Conservation (phyloP, 30 jellyfish, hydroid and myxozoan species). For the Catostylus mosaicus region DNA sequence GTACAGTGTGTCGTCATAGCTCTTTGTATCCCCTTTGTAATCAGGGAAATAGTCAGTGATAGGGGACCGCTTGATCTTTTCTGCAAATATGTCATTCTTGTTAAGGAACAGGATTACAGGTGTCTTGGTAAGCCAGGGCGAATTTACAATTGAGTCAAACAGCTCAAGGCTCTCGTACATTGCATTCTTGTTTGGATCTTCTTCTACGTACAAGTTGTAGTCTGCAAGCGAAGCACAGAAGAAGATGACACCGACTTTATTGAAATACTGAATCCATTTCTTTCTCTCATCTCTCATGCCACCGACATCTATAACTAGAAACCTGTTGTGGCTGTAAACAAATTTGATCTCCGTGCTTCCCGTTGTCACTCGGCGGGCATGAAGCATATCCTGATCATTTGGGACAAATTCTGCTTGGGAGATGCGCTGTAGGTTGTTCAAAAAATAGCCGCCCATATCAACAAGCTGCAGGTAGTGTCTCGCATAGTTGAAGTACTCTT, state of each 20-base stretch:
- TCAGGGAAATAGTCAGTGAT: conserved; percentile 65
- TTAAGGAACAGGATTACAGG: conserved; percentile 62
- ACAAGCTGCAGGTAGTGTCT: conserved; percentile 58
- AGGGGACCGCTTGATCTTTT: conserved; percentile 63
- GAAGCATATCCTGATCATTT: conserved; percentile 64
- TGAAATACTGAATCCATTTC: conserved; percentile 68
- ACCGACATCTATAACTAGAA: conserved; percentile 63
- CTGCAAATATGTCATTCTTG: conserved; percentile 69
- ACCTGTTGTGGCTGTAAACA: conserved; percentile 54
- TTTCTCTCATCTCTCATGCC: conserved; percentile 70
- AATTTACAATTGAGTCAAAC: conserved; percentile 50
- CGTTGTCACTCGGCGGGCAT: conserved; percentile 63
- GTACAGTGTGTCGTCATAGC: conserved; percentile 57
- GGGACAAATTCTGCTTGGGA: conserved; percentile 65
- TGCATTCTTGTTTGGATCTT: conserved; percentile 65
- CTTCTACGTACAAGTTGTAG: conserved; percentile 59
- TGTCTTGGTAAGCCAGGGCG: conserved; percentile 64
- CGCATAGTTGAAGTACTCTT: conserved; percentile 65
- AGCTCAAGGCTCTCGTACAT: conserved; percentile 68
- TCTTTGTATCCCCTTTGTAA: conserved; percentile 63
- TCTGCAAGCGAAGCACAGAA: conserved; percentile 68
- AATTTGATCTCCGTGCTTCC: conserved; percentile 71
- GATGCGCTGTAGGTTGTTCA: conserved; percentile 63
- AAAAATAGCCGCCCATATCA: conserved; percentile 63
- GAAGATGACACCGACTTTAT: conserved; percentile 65